A percentile compares a stretch with the other conserved stretches of the same genome.
Conservation (phyloP, 2,888 invertebrate genomes). For the Zonitis immaculata region DNA sequence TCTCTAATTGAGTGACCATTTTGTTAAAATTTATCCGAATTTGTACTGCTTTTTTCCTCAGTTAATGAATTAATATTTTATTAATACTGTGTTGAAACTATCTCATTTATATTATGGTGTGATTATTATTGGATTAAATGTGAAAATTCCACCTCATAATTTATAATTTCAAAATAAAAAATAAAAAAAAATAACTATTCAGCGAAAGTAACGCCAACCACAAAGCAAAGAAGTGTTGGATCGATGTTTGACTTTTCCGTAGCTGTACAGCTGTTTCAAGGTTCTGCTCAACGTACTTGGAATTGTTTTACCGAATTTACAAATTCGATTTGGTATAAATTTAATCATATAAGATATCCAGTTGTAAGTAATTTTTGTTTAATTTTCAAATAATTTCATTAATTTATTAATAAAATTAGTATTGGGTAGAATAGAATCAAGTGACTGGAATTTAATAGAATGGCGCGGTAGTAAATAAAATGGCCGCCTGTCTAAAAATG, state of each 20-base stretch:
- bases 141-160: slow-evolving; percentile 31
- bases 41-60: neutral
- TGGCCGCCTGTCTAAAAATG: slow-evolving; percentile 24
- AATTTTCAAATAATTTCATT: neutral
- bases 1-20: neutral
- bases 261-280: slow-evolving; percentile 63
- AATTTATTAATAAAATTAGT: neutral
- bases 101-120: neutral
- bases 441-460: slow-evolving; percentile 1
- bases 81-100: neutral
- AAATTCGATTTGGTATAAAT: slow-evolving; percentile 60
- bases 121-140: neutral
- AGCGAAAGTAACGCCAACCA: slow-evolving; percentile 39
- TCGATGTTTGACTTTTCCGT: slow-evolving; percentile 66
- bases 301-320: slow-evolving; percentile 58
- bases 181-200: slow-evolving; percentile 6
- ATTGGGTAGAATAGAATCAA: slow-evolving; percentile 9
- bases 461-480: slow-evolving; percentile 28
- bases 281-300: slow-evolving; percentile 66
- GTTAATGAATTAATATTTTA: neutral
- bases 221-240: slow-evolving; percentile 49
- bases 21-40: neutral
- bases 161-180: slow-evolving; percentile 19
- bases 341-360: slow-evolving; percentile 44
- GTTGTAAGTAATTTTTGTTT: slow-evolving; percentile 42